phyloP scores from a whole-genome alignment of 2,888 invertebrate species.

The Dynastes maya region DNA sequence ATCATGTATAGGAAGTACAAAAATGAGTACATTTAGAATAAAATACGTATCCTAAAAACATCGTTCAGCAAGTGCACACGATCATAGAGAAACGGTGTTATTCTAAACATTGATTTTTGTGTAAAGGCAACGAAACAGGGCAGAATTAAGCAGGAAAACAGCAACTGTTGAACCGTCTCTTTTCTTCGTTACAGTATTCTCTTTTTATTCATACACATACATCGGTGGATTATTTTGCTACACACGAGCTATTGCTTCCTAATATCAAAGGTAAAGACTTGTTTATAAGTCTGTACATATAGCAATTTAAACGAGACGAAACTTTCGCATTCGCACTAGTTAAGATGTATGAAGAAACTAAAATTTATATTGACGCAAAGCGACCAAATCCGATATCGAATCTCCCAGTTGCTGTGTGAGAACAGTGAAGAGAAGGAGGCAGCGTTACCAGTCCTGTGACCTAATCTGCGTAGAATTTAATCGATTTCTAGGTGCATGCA shows the following conservation, averaged over 20 bases:
- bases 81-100: slow-evolving; percentile 49
- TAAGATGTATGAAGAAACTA: neutral
- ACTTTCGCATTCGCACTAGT: too few species aligned
- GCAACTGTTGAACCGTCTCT: slow-evolving; percentile 36
- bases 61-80: slow-evolving; percentile 44
- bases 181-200: slow-evolving; percentile 25
- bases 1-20: too few species aligned
- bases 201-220: neutral
- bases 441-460: slow-evolving; percentile 49
- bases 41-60: slow-evolving; percentile 45
- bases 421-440: slow-evolving; percentile 46
- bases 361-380: neutral
- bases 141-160: slow-evolving; percentile 36
- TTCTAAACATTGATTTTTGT: slow-evolving; percentile 53
- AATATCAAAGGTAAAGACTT: neutral
- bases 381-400: slow-evolving; percentile 26
- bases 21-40: too few species aligned
- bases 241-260: neutral
- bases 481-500: slow-evolving; percentile 56
- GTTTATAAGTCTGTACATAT: too few species aligned
- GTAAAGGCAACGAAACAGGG: slow-evolving; percentile 51
- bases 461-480: slow-evolving; percentile 55
- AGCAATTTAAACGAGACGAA: too few species aligned
- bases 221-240: slow-evolving; percentile 25
- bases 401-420: slow-evolving; percentile 40